phyloP scores from a whole-genome alignment of 1,140 invertebrate species.

The Leptinotarsa lineolata region DNA sequence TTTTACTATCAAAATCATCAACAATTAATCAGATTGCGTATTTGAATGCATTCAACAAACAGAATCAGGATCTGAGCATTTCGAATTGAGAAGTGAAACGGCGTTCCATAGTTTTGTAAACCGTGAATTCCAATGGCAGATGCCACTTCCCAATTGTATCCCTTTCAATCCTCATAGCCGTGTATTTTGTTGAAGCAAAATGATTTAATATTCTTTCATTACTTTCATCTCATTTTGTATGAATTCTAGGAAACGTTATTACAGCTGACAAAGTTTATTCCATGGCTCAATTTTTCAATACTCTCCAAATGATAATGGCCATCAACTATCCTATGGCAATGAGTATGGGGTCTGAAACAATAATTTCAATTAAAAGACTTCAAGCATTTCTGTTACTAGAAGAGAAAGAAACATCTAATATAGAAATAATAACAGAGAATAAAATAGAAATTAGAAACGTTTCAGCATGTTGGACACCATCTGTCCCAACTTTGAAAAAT shows the following conservation, averaged over 20 bases:
- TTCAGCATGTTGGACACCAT: conserved; percentile 65
- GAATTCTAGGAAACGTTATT: conserved; percentile 13
- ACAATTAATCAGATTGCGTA: too few species aligned
- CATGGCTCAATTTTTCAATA: conserved; percentile 10
- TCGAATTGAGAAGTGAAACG: too few species aligned
- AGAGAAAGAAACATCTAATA: conserved; percentile 57
- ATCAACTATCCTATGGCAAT: conserved; percentile 76
- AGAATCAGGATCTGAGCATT: too few species aligned
- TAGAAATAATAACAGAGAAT: conserved; percentile 44
- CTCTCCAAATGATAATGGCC: conserved; percentile 59
- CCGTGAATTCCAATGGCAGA: too few species aligned
- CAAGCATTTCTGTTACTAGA: conserved; percentile 68
- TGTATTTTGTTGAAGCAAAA: too few species aligned
- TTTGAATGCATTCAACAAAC: too few species aligned
- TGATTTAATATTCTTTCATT: too few species aligned
- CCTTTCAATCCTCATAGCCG: too few species aligned
- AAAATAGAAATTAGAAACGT: conserved; percentile 59
- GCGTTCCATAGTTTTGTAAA: too few species aligned
- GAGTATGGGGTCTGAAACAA: conserved; percentile 66
- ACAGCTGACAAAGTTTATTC: conserved; percentile 18
- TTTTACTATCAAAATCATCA: too few species aligned
- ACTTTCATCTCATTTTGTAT: not conserved
- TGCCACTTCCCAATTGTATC: too few species aligned
- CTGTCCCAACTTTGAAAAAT: conserved; percentile 62
- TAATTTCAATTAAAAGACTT: conserved; percentile 70